Percentiles rank a stretch among this genome's conserved stretches.
phyloP scores from a whole-genome alignment of 2,113 vertebrate genomes.

The Oncorhynchus kisutch region DNA sequence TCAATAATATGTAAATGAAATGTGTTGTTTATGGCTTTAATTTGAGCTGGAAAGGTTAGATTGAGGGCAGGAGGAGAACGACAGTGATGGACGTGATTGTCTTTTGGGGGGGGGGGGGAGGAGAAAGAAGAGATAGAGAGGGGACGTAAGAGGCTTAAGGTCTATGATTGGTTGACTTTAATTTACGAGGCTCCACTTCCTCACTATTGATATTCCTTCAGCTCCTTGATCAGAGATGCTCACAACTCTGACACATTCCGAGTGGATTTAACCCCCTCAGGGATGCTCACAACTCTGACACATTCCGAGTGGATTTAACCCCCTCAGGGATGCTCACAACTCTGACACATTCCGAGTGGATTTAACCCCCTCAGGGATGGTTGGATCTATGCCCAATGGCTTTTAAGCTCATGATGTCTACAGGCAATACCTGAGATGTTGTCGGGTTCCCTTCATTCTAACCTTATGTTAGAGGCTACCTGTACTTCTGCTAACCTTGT shows the following conservation, averaged over 20 bases:
- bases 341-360: neutral
- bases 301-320: neutral
- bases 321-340: neutral
- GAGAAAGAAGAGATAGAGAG: neutral
- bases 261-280: no score
- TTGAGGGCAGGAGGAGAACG: neutral
- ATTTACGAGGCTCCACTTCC: neutral
- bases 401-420: no score
- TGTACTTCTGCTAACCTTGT: no score
- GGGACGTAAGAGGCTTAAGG: neutral
- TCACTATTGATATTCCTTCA: neutral
- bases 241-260: neutral
- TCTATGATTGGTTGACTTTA: neutral
- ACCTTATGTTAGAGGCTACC: neutral
- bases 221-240: neutral
- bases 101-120: neutral
- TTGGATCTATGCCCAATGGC: no score
- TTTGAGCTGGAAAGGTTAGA: slow-evolving; percentile 14
- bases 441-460: no score
- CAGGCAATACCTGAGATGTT: no score
- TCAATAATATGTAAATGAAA: slow-evolving; percentile 9
- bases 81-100: neutral
- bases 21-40: neutral
- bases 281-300: neutral
- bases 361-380: no score